These are phyloP conservation scores for Pluvianellus socialis DNA, from an alignment of 2,113 vertebrate species.

Conservation along the genomic window DNA sequence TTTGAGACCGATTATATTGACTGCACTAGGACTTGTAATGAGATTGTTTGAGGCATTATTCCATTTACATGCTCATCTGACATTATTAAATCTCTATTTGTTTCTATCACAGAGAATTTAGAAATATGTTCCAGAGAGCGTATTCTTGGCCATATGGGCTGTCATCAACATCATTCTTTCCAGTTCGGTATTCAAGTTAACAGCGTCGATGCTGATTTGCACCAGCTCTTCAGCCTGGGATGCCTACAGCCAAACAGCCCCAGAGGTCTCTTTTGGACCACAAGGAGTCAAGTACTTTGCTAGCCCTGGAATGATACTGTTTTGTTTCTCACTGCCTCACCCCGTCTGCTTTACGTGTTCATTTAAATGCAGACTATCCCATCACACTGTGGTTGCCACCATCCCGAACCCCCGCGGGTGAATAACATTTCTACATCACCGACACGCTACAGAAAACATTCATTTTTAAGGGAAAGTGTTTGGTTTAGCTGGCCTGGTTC, in stretches of 20 bases:
- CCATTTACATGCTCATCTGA: constrained; percentile 40
- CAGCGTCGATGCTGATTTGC: not conserved
- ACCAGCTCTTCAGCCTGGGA: not conserved
- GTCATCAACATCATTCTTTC: constrained; percentile 3
- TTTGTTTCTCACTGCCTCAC: not conserved
- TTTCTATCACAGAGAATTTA: constrained; percentile 29
- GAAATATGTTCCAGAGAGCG: not conserved
- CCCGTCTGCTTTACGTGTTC: not conserved
- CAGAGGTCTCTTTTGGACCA: not conserved
- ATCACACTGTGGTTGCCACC: not conserved
- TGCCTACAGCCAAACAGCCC: not conserved
- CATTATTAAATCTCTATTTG: constrained; percentile 53
- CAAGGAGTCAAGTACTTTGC: not conserved
- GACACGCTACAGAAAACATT: not conserved
- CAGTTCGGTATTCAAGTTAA: not conserved
- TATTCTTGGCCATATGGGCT: not conserved
- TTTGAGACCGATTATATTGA: not conserved
- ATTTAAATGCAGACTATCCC: not conserved
- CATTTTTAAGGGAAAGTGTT: not conserved
- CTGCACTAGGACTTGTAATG: not conserved
- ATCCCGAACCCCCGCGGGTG: not conserved
- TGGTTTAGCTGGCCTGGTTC: not conserved
- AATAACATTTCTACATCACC: not conserved
- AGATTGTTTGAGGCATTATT: constrained; percentile 38
- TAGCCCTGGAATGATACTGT: not conserved